These are phyloP conservation scores for Chaetophractus vellerosus DNA, from an alignment of 2,797 vertebrate species.

Conservation along the genomic window DNA sequence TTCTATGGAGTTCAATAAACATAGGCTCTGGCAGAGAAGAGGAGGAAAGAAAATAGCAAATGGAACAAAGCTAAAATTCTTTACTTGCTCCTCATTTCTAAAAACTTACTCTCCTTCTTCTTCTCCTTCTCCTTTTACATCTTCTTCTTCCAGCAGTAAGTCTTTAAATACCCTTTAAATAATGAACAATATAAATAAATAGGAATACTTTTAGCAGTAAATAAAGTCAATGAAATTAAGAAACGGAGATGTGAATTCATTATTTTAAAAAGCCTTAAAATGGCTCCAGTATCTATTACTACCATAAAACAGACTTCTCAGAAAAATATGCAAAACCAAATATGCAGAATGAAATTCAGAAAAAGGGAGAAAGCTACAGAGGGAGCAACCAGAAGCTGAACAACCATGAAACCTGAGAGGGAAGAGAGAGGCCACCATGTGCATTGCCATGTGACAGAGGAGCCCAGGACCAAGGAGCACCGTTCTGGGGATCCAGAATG, in stretches of 20 bases:
- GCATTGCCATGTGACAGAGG: no score
- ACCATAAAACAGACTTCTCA: not conserved
- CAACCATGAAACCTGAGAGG: no score
- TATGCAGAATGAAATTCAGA: no score
- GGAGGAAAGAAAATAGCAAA: slow-evolving; percentile 55
- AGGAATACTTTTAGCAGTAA: not conserved
- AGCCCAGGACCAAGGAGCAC: no score
- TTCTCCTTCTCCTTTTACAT: slow-evolving; percentile 33
- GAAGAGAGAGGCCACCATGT: no score
- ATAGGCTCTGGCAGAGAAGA: slow-evolving; percentile 81
- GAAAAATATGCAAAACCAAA: not conserved
- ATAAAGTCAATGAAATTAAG: not conserved
- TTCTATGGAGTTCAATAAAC: slow-evolving; percentile 89
- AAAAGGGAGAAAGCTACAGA: no score
- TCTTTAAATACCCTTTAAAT: slow-evolving; percentile 37
- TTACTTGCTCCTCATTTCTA: slow-evolving; percentile 69
- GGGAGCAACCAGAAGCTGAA: no score
- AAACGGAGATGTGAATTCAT: not conserved
- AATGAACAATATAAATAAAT: not conserved
- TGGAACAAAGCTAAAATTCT: slow-evolving; percentile 42
- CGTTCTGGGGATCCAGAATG: no score
- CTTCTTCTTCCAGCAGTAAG: not conserved
- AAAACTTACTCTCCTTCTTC: slow-evolving; percentile 65
- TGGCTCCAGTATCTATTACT: not conserved
- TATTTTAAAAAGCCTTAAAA: not conserved